Conservation (phyloP, 2,113 vertebrate species). For the Triplophysa rosa region DNA sequence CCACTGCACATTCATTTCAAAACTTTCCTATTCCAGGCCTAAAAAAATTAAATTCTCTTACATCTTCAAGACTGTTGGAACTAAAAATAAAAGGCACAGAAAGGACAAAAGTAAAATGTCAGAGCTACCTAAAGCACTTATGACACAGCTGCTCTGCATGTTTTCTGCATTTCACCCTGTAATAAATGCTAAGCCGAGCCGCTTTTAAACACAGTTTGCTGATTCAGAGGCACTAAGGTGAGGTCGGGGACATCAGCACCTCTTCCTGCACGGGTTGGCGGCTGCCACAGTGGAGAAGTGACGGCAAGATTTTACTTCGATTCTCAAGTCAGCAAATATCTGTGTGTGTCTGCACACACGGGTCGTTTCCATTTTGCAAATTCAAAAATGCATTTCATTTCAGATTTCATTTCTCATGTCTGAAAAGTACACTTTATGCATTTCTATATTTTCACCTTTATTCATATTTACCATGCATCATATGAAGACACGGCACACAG, state of each 20-base stretch:
- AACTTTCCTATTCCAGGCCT: no score
- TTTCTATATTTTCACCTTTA: not conserved
- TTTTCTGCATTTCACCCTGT: not conserved
- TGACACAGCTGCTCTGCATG: constrained; percentile 2
- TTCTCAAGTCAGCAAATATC: not conserved
- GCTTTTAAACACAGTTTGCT: constrained; percentile 24
- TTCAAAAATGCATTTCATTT: no score
- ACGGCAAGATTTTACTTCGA: constrained; percentile 5
- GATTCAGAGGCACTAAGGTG: constrained; percentile 11
- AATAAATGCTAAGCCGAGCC: constrained; percentile 25
- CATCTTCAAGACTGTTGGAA: no score
- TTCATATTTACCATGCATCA: no score
- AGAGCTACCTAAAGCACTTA: not conserved
- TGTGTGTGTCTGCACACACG: not conserved
- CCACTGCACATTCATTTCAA: no score
- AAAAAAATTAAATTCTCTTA: no score
- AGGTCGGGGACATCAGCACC: constrained; percentile 63
- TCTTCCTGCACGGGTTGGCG: not conserved
- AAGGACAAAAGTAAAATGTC: not conserved
- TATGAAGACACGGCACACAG: no score
- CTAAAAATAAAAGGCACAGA: not conserved
- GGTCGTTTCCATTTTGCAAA: not conserved
- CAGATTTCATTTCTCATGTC: no score
- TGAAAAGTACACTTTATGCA: no score
- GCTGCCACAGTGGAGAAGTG: constrained; percentile 4